Evolutionary conservation across 2,888 invertebrate genomes (phyloP).

Genomic region (Limnephilus auricula): DNA sequence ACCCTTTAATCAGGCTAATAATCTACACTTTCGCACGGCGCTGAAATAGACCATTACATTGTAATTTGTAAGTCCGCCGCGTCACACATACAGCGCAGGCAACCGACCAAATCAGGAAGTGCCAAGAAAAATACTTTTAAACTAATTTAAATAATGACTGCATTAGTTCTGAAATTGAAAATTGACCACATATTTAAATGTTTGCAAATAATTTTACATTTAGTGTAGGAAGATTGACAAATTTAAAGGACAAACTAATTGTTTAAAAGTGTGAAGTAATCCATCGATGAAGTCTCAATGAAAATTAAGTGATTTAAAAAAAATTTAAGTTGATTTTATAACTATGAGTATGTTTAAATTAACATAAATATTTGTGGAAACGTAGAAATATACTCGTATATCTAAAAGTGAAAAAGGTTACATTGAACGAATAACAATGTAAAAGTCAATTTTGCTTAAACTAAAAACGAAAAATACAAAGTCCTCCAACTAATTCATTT

Average conservation of each 20-base stretch:
- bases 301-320: too few species aligned
- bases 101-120: not conserved
- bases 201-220: not conserved
- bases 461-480: too few species aligned
- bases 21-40: constrained; percentile 58
- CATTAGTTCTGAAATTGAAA: not conserved
- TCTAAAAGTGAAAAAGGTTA: too few species aligned
- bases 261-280: too few species aligned
- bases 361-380: too few species aligned
- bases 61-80: constrained; percentile 27
- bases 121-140: not conserved
- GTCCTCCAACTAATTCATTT: too few species aligned
- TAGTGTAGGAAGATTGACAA: not conserved
- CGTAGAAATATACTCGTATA: too few species aligned
- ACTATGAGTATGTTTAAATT: too few species aligned
- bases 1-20: constrained; percentile 50
- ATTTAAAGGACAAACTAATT: not conserved
- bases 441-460: too few species aligned
- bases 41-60: constrained; percentile 41
- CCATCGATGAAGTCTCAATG: too few species aligned
- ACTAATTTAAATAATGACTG: not conserved
- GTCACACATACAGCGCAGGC: not conserved
- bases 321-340: too few species aligned
- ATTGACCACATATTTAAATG: not conserved
- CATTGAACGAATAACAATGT: too few species aligned